These are phyloP conservation scores for Lordiphosa stackelbergi DNA, from an alignment of 1,140 invertebrate genomes.

Conservation along the genomic window DNA sequence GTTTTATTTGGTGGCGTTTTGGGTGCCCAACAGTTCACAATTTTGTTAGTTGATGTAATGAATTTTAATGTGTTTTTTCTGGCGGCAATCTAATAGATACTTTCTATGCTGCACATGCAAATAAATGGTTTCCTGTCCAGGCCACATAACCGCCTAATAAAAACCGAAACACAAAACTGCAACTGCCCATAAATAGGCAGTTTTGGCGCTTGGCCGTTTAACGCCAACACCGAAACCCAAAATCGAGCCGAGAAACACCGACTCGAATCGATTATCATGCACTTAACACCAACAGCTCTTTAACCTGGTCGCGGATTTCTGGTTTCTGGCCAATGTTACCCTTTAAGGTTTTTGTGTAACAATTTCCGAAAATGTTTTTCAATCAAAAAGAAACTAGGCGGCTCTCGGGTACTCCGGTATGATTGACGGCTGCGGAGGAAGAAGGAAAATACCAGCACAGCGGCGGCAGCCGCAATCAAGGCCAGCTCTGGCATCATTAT, in stretches of 20 bases:
- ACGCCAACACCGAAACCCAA: conserved; percentile 59
- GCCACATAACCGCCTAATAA: conserved; percentile 10
- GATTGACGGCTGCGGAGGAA: conserved; percentile 30
- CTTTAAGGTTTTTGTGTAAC: conserved; percentile 62
- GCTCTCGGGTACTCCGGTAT: conserved; percentile 32
- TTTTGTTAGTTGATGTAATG: conserved; percentile 42
- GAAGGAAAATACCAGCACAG: conserved; percentile 11
- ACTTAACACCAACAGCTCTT: conserved; percentile 73
- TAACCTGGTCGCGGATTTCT: conserved; percentile 42
- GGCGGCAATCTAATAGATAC: conserved; percentile 39
- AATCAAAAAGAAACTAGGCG: conserved; percentile 54
- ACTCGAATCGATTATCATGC: conserved; percentile 73
- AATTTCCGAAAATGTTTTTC: conserved; percentile 64
- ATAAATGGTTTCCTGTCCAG: conserved; percentile 60
- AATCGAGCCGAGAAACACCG: conserved; percentile 17
- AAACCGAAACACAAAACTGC: conserved; percentile 19
- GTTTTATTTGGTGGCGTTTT: conserved; percentile 13
- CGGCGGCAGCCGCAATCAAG: conserved; percentile 49
- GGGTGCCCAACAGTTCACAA: conserved; percentile 19
- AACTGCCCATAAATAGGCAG: conserved; percentile 62
- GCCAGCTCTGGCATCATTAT: conserved; percentile 59
- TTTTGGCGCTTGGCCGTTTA: conserved; percentile 61
- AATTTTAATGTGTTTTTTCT: conserved; percentile 32
- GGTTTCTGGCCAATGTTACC: conserved; percentile 44
- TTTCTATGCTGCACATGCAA: conserved; percentile 58